Evolutionary conservation across 23 tunicate genomes (phyloP), one percentile per base, ranked within the genome.

Genomic region (Ascidia mentula): DNA sequence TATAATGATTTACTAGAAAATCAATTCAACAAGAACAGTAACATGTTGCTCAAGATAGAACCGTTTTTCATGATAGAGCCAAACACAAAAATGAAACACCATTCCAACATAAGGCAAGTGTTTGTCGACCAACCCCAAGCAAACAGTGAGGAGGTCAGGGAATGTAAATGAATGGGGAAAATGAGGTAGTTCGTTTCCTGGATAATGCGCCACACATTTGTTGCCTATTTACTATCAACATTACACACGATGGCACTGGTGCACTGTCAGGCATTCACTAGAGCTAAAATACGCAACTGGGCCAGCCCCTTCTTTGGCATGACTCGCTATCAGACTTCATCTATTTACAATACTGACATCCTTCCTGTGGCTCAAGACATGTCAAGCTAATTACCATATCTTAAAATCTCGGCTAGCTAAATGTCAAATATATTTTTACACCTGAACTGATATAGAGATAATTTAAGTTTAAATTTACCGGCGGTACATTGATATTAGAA

Each of bases 231-330:
- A 30, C 40, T 3, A 45, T 59, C 36, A 22, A 37, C 42, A 79
- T 30, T 22, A 38, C 82, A 38, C 82, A 60, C 26, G 84, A 26
- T 69, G 84, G 84, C 84, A 35, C 60, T 40, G 42, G 61, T 69
- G 84, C 33, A 24, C 77, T 71, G 45, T 28, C 38, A 71, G 39
- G n/a, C 38, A 71, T 31, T 36, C n/a, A 71, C 18, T 2, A 53
- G 13, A 9, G 13, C 65, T 53, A 5, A 53, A 5, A 15, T 12
- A 12, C 22, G 65, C 65, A 53, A 20, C 22, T 1, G 24, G 22
- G 65, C 65, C 24, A 53, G 24, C 24, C 65, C 65, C 65, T 9
- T 28, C 65, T 53, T 28, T 20, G 4, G 65, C 65, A 53, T 28
- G 13, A n/a, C 65, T 15, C 15, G 13, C 65, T 53, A 53, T 9